Evolutionary conservation across 2,113 vertebrate species (phyloP).

Genomic region (Thomomys bottae): DNA sequence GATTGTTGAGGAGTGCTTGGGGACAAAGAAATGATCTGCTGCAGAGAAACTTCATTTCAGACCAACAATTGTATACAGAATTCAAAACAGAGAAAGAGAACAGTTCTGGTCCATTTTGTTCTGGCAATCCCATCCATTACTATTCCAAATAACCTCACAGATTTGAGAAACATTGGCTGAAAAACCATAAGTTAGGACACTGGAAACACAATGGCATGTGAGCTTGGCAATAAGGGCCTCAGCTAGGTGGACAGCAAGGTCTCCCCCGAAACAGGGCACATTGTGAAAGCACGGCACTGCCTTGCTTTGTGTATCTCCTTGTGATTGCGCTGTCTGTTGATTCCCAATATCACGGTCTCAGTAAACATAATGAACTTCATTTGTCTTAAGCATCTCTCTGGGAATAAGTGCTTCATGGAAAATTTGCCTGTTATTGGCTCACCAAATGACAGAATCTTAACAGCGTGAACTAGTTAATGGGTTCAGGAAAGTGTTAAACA

Average conservation of each 20-base stretch:
- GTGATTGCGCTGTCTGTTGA: conserved; percentile 35
- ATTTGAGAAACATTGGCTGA: neutral
- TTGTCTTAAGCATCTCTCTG: conserved; percentile 62
- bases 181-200: neutral
- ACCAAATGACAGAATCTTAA: conserved; percentile 42
- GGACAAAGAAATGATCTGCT: conserved; percentile 20
- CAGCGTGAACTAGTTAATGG: conserved; percentile 34
- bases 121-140: neutral
- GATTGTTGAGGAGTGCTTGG: conserved; percentile 11
- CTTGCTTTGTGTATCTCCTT: neutral
- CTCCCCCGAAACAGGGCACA: neutral
- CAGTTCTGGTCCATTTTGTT: neutral
- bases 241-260: neutral
- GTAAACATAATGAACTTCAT: conserved; percentile 66
- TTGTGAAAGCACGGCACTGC: neutral
- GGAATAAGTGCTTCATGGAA: conserved; percentile 39
- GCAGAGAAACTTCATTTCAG: conserved; percentile 13
- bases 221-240: too few relatives aligned
- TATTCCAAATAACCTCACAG: neutral
- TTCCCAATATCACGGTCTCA: conserved; percentile 61
- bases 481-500: conserved; percentile 7
- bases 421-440: conserved; percentile 50
- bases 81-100: neutral
- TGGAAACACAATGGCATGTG: neutral
- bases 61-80: neutral